Percentiles rank a stretch among this genome's conserved stretches.
Conservation (phyloP, 2,888 invertebrate genomes). For the Apodemia hepburni region DNA sequence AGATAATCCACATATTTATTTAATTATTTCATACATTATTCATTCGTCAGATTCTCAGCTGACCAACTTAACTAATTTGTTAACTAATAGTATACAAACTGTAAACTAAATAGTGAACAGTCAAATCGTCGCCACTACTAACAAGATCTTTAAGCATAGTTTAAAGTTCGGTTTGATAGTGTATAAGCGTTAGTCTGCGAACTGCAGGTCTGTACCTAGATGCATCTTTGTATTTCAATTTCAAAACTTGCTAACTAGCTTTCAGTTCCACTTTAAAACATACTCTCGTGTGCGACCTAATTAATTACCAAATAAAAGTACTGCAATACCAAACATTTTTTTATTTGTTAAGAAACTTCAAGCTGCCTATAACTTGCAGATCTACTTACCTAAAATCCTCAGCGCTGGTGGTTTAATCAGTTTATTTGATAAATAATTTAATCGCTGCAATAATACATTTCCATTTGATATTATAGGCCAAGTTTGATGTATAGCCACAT, state of each 20-base stretch:
- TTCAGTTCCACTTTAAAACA: slow-evolving; percentile 39
- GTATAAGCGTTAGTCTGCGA: slow-evolving; percentile 64
- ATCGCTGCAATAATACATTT: not conserved
- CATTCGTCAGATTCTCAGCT: not conserved
- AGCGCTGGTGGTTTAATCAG: not conserved
- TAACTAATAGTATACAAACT: not conserved
- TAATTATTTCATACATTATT: too few relatives aligned
- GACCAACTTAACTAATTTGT: not conserved
- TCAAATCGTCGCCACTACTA: slow-evolving; percentile 58
- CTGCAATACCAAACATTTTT: slow-evolving; percentile 7
- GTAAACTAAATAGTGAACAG: slow-evolving; percentile 53
- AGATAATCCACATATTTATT: too few relatives aligned
- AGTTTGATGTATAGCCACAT: not conserved
- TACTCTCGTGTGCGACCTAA: slow-evolving; percentile 24
- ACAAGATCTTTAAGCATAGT: slow-evolving; percentile 74
- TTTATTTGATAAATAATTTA: not conserved
- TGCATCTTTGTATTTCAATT: slow-evolving; percentile 70
- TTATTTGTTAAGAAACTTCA: not conserved
- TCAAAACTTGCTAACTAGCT: slow-evolving; percentile 72
- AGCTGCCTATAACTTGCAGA: not conserved
- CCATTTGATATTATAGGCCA: not conserved
- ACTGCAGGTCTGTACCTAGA: slow-evolving; percentile 43
- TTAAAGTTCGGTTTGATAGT: slow-evolving; percentile 69
- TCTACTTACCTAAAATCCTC: not conserved
- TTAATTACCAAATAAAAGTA: slow-evolving; percentile 22